Evolutionary conservation across 2,888 invertebrate genomes (phyloP).

Genomic region (Andrena bucephala): DNA sequence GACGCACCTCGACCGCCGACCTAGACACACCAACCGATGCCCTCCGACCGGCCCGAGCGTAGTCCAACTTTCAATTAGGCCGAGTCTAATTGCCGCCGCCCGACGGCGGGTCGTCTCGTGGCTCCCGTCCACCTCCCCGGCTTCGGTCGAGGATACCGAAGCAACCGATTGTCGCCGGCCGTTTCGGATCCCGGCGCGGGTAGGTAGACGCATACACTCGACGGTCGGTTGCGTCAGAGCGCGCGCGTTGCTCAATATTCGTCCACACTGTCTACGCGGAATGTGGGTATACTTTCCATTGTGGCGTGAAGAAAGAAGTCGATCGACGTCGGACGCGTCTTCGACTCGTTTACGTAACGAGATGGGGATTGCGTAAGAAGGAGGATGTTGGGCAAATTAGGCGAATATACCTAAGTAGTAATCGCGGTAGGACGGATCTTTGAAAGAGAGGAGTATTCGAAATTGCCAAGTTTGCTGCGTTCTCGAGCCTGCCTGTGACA

Average conservation of each 20-base stretch:
- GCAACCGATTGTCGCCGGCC: background rate
- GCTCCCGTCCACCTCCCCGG: background rate
- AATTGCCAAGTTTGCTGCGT: too few species aligned
- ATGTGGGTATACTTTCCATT: slow-evolving; percentile 6
- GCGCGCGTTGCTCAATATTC: slow-evolving; percentile 23
- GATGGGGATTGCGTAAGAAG: background rate
- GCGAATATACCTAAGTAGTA: too few species aligned
- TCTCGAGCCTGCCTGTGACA: too few species aligned
- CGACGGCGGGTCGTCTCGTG: background rate
- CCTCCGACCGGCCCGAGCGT: slow-evolving; percentile 16
- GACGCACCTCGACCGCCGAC: slow-evolving; percentile 43
- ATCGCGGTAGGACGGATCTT: too few species aligned
- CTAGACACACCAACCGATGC: slow-evolving; percentile 33
- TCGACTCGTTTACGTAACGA: background rate
- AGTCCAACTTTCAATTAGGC: slow-evolving; percentile 37
- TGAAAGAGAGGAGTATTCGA: too few species aligned
- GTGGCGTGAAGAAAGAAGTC: background rate
- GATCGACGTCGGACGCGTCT: too few species aligned
- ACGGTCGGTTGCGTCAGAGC: slow-evolving; percentile 40
- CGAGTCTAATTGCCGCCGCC: slow-evolving; percentile 22
- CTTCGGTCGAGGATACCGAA: slow-evolving; percentile 8
- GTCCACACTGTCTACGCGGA: background rate
- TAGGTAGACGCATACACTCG: slow-evolving; percentile 9
- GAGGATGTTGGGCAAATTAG: too few species aligned
- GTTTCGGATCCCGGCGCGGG: background rate